phyloP scores from a whole-genome alignment of 2,888 invertebrate species.

The Dorcus parallelipipedus region DNA sequence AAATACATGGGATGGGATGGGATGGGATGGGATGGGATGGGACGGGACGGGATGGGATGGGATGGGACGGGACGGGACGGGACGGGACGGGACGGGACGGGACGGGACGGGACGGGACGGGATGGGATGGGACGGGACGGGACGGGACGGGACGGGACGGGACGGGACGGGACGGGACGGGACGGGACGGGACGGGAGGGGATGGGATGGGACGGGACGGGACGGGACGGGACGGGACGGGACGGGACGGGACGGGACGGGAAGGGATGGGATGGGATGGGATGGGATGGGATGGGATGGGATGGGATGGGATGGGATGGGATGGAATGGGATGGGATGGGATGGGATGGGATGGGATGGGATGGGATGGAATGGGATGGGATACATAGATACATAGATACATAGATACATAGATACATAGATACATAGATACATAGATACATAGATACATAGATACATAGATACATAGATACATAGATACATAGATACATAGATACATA shows the following conservation, averaged over 20 bases:
- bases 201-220: too few species aligned
- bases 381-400: too few species aligned
- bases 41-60: constrained; percentile 3
- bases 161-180: background rate
- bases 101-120: background rate
- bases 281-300: constrained; percentile 12
- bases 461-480: too few species aligned
- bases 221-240: too few species aligned
- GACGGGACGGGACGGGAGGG: background rate
- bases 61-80: constrained; percentile 3
- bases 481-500: too few species aligned
- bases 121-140: background rate
- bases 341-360: constrained; percentile 16
- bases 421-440: too few species aligned
- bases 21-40: constrained; percentile 4
- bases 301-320: constrained; percentile 9
- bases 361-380: constrained; percentile 12
- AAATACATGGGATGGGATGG: too few species aligned
- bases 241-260: constrained; percentile 16
- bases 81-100: too few species aligned
- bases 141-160: background rate
- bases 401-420: too few species aligned
- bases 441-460: too few species aligned
- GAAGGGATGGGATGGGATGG: too few species aligned
- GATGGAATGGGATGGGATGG: constrained; percentile 17